A percentile compares a stretch with the other conserved stretches of the same genome.
Evolutionary conservation across 2,797 vertebrate genomes (phyloP).

Genomic region (Hydrocynus forskahlii): DNA sequence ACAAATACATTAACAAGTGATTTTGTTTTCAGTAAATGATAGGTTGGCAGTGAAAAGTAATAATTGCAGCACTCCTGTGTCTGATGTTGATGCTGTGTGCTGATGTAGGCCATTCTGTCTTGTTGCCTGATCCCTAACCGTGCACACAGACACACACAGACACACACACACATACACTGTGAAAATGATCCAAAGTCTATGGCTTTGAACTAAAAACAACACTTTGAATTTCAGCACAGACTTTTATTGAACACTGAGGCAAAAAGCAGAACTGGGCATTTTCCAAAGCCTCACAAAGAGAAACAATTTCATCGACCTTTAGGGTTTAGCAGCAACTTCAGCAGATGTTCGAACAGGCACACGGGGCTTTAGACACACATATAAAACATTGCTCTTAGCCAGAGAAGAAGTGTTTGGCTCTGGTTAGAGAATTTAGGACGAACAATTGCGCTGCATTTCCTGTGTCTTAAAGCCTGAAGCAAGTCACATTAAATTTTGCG

Average conservation of each 20-base stretch:
- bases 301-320: neutral
- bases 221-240: neutral
- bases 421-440: neutral
- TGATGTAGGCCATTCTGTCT: neutral
- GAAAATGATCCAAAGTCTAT: neutral
- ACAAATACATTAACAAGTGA: too few species aligned
- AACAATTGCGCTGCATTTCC: neutral
- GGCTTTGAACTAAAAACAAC: neutral
- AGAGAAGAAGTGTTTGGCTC: neutral
- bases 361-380: neutral
- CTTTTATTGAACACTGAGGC: neutral
- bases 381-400: neutral
- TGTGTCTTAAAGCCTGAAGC: neutral
- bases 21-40: too few species aligned
- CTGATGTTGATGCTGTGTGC: neutral
- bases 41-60: neutral
- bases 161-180: too few species aligned
- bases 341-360: constrained; percentile 8
- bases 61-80: neutral
- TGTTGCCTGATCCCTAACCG: too few species aligned
- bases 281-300: neutral
- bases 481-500: neutral
- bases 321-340: neutral
- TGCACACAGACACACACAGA: too few species aligned
- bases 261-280: neutral